Evolutionary conservation across 1,140 invertebrate species (phyloP).

Genomic region (Sycophila sp.): DNA sequence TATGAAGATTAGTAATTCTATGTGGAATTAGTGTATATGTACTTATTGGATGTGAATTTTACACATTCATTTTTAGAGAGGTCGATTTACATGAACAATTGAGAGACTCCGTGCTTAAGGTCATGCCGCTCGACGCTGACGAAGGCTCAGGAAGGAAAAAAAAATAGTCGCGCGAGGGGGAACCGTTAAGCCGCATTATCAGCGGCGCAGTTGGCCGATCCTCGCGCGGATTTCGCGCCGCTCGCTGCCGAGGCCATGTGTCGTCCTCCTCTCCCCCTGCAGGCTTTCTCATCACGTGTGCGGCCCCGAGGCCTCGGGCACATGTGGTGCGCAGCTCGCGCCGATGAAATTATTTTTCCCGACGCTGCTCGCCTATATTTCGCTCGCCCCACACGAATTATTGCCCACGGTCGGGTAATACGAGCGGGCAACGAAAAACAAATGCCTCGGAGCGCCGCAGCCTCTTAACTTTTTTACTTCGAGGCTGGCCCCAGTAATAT

Average conservation of each 20-base stretch:
- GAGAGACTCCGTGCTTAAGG: background rate
- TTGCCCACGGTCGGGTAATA: no score
- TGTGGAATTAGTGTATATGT: no score
- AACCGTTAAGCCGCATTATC: conserved; percentile 30
- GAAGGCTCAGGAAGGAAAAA: background rate
- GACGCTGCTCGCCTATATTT: background rate
- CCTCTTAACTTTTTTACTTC: no score
- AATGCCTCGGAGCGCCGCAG: no score
- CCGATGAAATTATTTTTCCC: background rate
- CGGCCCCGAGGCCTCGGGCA: background rate
- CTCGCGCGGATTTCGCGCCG: background rate
- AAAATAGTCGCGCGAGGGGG: background rate
- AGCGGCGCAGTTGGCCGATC: conserved; percentile 1
- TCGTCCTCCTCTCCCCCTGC: background rate
- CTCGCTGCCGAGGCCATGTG: background rate
- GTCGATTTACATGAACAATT: no score
- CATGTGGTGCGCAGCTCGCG: background rate
- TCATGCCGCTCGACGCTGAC: background rate
- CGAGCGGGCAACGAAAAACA: no score
- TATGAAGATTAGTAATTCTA: no score
- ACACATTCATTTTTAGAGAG: no score
- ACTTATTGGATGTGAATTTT: no score
- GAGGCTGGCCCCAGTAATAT: no score
- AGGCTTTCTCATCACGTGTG: background rate
- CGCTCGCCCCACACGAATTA: background rate